Conservation (phyloP, 1,140 invertebrate species). For the Oppia nitens region DNA sequence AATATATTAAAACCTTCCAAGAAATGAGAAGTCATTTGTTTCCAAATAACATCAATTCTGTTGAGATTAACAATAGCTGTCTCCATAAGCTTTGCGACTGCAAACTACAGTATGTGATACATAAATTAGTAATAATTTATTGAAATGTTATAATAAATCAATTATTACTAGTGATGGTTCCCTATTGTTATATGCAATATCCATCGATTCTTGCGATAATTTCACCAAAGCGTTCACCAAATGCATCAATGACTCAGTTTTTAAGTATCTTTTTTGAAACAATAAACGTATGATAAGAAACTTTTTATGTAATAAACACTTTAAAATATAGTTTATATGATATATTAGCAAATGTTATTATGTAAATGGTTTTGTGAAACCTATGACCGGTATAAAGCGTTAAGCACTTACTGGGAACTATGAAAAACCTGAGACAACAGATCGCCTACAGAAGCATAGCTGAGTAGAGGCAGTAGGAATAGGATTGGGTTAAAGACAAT, state of each 20-base stretch:
- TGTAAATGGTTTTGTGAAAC: too few relatives aligned
- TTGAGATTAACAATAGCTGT: constrained; percentile 86
- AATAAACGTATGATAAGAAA: constrained; percentile 9
- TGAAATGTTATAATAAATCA: background rate
- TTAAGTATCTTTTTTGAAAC: constrained; percentile 41
- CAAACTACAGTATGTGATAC: constrained; percentile 40
- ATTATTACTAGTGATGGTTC: constrained; percentile 31
- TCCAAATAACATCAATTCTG: constrained; percentile 84
- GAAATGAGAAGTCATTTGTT: constrained; percentile 86
- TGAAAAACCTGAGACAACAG: constrained; percentile 17
- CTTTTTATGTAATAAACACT: background rate
- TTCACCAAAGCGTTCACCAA: constrained; percentile 92
- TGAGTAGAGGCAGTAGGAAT: background rate
- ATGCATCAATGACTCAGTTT: constrained; percentile 87
- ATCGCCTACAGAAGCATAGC: constrained; percentile 17
- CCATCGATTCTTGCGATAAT: constrained; percentile 90
- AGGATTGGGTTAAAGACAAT: background rate
- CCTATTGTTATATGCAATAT: constrained; percentile 81
- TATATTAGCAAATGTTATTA: too few relatives aligned
- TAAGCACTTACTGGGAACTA: constrained; percentile 16
- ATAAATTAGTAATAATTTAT: constrained; percentile 12
- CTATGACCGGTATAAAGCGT: background rate
- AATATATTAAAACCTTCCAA: constrained; percentile 39
- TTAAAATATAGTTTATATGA: constrained; percentile 11
- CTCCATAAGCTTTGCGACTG: constrained; percentile 89